phyloP scores from a whole-genome alignment of 2,113 vertebrate genomes.

The Rhea americana region DNA sequence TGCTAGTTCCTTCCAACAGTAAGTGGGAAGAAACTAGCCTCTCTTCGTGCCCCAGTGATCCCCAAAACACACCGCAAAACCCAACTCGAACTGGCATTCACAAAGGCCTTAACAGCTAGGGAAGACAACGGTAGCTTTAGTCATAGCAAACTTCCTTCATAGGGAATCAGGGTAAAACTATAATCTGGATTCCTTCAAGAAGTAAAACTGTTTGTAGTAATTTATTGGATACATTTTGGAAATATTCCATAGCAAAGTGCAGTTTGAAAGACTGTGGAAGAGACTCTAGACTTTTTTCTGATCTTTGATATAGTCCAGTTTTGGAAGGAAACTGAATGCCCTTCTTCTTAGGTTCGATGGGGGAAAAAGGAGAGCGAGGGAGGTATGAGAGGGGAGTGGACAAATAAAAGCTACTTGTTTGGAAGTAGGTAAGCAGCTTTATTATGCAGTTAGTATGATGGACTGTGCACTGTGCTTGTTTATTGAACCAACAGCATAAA shows the following conservation, averaged over 20 bases:
- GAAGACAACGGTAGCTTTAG: not conserved
- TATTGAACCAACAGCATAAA: conserved; percentile 44
- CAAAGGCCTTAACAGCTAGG: not conserved
- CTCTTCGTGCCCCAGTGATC: not conserved
- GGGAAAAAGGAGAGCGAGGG: not conserved
- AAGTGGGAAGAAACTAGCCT: not conserved
- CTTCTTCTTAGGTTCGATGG: not conserved
- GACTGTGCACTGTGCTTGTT: conserved; percentile 38
- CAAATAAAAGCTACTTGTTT: conserved; percentile 14
- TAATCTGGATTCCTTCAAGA: not conserved
- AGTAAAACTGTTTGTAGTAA: not conserved
- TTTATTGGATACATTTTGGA: not conserved
- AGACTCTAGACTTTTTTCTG: not conserved
- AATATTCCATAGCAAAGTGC: not conserved
- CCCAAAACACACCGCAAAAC: not conserved
- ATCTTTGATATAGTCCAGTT: not conserved
- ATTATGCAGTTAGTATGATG: not conserved
- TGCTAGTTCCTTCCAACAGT: conserved; percentile 28
- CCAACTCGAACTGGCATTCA: not conserved
- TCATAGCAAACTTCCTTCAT: not conserved
- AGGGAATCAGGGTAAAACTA: not conserved
- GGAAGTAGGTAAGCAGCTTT: conserved; percentile 3
- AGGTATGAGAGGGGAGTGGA: not conserved
- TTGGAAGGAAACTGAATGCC: not conserved
- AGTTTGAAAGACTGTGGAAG: not conserved